These are phyloP conservation scores for Augochlorella aurata DNA, from an alignment of 2,888 invertebrate genomes.

Conservation along the genomic window DNA sequence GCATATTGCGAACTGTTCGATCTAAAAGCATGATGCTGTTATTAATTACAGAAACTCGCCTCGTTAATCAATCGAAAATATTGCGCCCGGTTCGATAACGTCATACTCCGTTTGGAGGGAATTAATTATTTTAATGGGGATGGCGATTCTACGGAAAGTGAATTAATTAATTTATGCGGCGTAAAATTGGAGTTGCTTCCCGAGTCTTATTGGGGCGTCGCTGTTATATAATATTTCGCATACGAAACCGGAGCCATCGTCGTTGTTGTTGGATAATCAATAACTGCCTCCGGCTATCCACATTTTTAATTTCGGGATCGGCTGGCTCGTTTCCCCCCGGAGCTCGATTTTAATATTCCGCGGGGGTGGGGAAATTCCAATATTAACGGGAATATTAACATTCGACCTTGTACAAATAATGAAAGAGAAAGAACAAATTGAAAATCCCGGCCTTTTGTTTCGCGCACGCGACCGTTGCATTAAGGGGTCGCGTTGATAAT, in stretches of 20 bases:
- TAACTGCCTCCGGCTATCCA: not conserved
- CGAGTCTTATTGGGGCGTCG: not conserved
- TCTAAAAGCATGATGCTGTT: no score
- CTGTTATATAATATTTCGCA: slow-evolving; percentile 4
- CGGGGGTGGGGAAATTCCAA: not conserved
- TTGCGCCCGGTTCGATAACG: no score
- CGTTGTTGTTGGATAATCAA: slow-evolving; percentile 12
- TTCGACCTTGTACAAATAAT: not conserved
- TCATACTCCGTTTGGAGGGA: no score
- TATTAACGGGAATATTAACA: slow-evolving; percentile 15
- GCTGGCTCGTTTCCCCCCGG: not conserved
- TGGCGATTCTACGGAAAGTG: not conserved
- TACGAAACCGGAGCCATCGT: not conserved
- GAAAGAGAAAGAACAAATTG: not conserved
- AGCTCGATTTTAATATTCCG: slow-evolving; percentile 13
- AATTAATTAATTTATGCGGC: not conserved
- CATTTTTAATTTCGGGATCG: slow-evolving; percentile 18
- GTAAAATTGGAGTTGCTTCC: not conserved
- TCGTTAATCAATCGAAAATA: no score
- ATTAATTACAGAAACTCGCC: no score
- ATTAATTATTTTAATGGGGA: no score
- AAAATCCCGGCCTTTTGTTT: slow-evolving; percentile 12
- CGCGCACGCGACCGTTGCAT: slow-evolving; percentile 4
- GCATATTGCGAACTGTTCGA: no score
- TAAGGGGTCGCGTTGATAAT: not conserved